phyloP scores from a whole-genome alignment of 1,140 invertebrate genomes.

The Caerostris darwini region DNA sequence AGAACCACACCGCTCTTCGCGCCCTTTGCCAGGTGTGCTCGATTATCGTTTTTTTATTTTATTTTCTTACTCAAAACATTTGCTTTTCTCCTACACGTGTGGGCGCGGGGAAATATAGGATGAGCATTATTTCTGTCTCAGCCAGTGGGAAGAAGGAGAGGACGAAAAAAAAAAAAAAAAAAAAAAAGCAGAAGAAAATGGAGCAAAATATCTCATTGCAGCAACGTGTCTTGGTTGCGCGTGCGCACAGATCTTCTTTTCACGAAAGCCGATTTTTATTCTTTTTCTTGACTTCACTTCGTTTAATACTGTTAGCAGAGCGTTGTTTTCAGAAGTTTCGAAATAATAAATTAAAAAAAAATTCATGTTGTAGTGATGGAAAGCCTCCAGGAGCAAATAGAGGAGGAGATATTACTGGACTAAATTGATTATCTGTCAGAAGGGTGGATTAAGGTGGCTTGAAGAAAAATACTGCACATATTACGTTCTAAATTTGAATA shows the following conservation, averaged over 20 bases:
- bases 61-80: conserved; percentile 26
- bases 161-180: too few relatives aligned
- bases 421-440: too few relatives aligned
- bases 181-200: neutral
- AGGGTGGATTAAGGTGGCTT: too few relatives aligned
- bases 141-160: neutral
- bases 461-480: too few relatives aligned
- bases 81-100: conserved; percentile 20
- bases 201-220: conserved; percentile 52
- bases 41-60: neutral
- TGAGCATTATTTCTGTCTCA: conserved; percentile 44
- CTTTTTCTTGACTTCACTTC: neutral
- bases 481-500: too few relatives aligned
- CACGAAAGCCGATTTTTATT: neutral
- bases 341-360: neutral
- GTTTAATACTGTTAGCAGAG: neutral
- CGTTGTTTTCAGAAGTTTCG: neutral
- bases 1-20: neutral
- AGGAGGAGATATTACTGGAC: too few relatives aligned
- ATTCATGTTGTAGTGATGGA: neutral
- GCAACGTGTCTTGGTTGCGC: neutral
- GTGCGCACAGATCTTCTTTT: neutral
- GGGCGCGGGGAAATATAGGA: conserved; percentile 43
- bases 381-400: neutral
- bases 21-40: conserved; percentile 46